A percentile compares a stretch with the other conserved stretches of the same genome.
phyloP scores from a whole-genome alignment of 2,113 vertebrate species.

The Vimba vimba region DNA sequence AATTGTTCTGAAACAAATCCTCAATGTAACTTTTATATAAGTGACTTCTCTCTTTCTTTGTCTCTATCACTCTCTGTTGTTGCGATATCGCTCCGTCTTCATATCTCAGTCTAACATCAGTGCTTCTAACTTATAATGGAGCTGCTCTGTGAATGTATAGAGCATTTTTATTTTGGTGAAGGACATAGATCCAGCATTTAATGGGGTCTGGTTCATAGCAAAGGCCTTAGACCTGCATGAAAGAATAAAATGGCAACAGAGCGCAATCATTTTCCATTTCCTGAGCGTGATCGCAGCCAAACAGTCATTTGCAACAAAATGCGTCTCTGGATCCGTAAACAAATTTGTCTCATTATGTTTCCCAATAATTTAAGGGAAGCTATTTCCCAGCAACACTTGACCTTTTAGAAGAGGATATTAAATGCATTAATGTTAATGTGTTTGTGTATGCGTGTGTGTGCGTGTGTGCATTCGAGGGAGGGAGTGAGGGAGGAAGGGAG shows the following conservation, averaged over 20 bases:
- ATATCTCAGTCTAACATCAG: constrained; percentile 12
- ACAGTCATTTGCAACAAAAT: constrained; percentile 56
- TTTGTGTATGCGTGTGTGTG: background rate
- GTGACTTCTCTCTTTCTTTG: constrained; percentile 45
- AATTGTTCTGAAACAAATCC: constrained; percentile 73
- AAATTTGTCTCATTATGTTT: constrained; percentile 67
- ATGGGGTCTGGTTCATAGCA: constrained; percentile 1
- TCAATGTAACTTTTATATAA: constrained; percentile 67
- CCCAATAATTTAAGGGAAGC: constrained; percentile 59
- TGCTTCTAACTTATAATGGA: constrained; percentile 5
- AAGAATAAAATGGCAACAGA: background rate
- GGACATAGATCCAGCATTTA: background rate
- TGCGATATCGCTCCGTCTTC: constrained; percentile 57
- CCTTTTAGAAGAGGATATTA: constrained; percentile 65
- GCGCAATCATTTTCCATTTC: constrained; percentile 52
- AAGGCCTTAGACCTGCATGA: constrained; percentile 9
- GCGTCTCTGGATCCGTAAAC: constrained; percentile 63
- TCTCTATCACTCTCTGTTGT: constrained; percentile 36
- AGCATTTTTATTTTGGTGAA: background rate
- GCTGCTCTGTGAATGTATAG: background rate
- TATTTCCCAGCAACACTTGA: constrained; percentile 68
- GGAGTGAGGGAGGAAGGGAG: background rate
- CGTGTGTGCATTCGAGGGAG: background rate
- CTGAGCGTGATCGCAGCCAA: constrained; percentile 17
- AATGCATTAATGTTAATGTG: constrained; percentile 61